phyloP scores from a whole-genome alignment of 2,113 vertebrate genomes.

The Coptodon rendalli region DNA sequence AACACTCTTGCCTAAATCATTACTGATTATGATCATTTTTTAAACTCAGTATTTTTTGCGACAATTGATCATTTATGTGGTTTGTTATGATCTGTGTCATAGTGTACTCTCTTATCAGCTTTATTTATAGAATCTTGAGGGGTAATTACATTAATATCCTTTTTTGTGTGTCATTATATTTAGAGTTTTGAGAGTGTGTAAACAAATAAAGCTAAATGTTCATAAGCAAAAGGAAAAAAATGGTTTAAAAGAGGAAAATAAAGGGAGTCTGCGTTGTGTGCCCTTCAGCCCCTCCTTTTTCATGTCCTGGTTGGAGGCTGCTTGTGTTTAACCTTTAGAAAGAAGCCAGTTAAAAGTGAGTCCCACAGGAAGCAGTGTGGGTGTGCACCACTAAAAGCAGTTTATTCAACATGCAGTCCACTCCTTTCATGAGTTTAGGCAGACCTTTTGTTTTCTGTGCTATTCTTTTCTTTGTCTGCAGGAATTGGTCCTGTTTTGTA shows the following conservation, averaged over 20 bases:
- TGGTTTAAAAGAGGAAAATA: neutral
- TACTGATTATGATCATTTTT: neutral
- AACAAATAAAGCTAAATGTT: neutral
- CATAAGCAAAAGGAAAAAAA: neutral
- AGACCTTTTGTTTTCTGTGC: neutral
- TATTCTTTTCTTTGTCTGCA: neutral
- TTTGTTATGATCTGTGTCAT: neutral
- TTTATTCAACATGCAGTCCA: neutral
- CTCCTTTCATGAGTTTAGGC: neutral
- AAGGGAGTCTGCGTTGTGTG: neutral
- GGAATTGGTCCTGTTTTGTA: neutral
- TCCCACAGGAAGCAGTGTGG: neutral
- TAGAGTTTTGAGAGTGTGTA: neutral
- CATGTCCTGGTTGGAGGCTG: neutral
- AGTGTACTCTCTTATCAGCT: neutral
- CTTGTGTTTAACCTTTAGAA: slow-evolving; percentile 6
- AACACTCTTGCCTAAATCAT: slow-evolving; percentile 1
- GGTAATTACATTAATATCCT: neutral
- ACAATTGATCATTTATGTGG: neutral
- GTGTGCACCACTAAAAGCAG: neutral
- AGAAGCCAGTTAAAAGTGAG: neutral
- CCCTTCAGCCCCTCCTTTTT: neutral
- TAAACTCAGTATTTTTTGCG: neutral
- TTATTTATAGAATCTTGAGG: neutral
- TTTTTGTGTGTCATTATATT: neutral